phyloP scores from a whole-genome alignment of 2,888 invertebrate genomes.

The Agriopis leucophaearia region DNA sequence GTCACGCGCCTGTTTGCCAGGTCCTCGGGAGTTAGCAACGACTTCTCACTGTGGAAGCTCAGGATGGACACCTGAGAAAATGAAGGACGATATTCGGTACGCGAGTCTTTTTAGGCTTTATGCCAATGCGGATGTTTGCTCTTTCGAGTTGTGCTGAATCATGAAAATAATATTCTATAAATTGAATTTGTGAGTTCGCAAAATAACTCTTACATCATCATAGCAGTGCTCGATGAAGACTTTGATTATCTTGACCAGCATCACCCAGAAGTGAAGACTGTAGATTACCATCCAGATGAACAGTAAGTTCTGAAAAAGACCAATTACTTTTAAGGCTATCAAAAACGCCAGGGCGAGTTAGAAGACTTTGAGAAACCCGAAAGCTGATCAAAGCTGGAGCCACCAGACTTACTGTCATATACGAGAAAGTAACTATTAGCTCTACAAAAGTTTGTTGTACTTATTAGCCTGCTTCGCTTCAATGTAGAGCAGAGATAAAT shows the following conservation, averaged over 20 bases:
- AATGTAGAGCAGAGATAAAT: too few relatives aligned
- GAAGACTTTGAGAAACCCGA: background rate
- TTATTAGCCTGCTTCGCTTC: too few relatives aligned
- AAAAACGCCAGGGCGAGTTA: background rate
- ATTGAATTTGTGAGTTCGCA: too few relatives aligned
- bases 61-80: constrained; percentile 26
- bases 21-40: constrained; percentile 51
- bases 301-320: constrained; percentile 68
- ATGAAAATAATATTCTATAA: too few relatives aligned
- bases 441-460: background rate
- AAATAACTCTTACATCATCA: constrained; percentile 59
- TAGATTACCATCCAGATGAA: constrained; percentile 81
- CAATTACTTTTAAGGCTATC: background rate
- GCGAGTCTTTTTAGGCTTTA: background rate
- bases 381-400: background rate
- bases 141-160: too few relatives aligned
- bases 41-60: constrained; percentile 38
- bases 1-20: constrained; percentile 59
- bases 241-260: constrained; percentile 68
- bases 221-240: constrained; percentile 67
- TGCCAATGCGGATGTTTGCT: too few relatives aligned
- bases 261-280: constrained; percentile 77
- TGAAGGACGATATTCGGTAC: background rate
- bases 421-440: background rate
- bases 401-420: too few relatives aligned